Conservation (phyloP, 2,113 vertebrate genomes). For the Oncorhynchus masou region DNA sequence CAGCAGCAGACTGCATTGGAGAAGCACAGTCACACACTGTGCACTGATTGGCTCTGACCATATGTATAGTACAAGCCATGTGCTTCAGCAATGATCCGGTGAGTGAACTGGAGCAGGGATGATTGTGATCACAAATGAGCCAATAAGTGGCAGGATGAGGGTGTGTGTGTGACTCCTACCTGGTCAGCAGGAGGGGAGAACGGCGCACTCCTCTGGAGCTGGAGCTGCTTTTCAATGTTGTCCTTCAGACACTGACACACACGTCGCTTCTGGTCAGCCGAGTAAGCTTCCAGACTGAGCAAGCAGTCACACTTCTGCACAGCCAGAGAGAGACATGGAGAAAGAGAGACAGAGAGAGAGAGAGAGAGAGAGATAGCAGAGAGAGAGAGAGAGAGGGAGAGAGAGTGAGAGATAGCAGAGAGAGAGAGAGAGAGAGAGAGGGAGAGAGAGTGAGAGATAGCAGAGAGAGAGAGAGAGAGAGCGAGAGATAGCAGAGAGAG, state of each 20-base stretch:
- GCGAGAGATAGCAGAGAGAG: too few relatives aligned
- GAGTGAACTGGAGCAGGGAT: background rate
- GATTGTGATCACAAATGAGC: background rate
- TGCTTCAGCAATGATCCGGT: background rate
- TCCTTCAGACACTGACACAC: constrained; percentile 95
- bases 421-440: too few relatives aligned
- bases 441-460: too few relatives aligned
- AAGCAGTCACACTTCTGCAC: constrained; percentile 92
- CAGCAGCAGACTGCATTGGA: too few relatives aligned
- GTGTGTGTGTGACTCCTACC: constrained; percentile 69
- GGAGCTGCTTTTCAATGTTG: constrained; percentile 89
- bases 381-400: background rate
- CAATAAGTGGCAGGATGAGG: constrained; percentile 3
- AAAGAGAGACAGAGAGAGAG: constrained; percentile 11
- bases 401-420: too few relatives aligned
- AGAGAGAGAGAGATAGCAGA: background rate
- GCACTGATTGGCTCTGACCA: too few relatives aligned
- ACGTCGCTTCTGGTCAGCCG: constrained; percentile 90
- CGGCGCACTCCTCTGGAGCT: constrained; percentile 76
- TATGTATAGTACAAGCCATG: background rate
- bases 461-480: background rate
- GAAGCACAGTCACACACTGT: too few relatives aligned
- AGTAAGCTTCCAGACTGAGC: constrained; percentile 93
- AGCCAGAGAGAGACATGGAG: constrained; percentile 30
- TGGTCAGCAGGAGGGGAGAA: constrained; percentile 70